Evolutionary conservation across 2,113 vertebrate species (phyloP).

Genomic region (Sphyrna mokarran): DNA sequence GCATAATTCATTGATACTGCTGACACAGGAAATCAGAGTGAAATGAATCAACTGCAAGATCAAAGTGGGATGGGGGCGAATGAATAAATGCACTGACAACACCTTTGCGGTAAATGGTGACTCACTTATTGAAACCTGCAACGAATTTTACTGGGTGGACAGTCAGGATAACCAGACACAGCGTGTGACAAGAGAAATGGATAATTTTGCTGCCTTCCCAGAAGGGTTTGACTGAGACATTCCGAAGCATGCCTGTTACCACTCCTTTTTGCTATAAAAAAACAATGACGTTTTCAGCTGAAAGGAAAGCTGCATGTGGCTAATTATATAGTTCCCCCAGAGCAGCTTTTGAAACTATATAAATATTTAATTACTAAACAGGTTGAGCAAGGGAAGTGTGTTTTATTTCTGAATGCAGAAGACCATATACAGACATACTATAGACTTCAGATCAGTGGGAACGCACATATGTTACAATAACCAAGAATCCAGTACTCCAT

Average conservation of each 20-base stretch:
- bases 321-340: conserved; percentile 13
- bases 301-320: conserved; percentile 15
- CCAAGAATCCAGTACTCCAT: background rate
- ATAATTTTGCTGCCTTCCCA: background rate
- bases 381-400: background rate
- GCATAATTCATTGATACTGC: background rate
- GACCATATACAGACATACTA: background rate
- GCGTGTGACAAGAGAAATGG: background rate
- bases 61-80: background rate
- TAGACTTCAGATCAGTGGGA: background rate
- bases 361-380: conserved; percentile 29
- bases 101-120: background rate
- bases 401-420: background rate
- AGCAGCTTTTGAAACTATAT: conserved; percentile 8
- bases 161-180: background rate
- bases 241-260: background rate
- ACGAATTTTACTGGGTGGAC: background rate
- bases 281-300: conserved; percentile 12
- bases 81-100: background rate
- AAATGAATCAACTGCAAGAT: background rate
- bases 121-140: background rate
- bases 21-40: background rate
- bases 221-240: conserved; percentile 7
- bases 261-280: conserved; percentile 17
- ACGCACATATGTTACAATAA: background rate